Conservation (phyloP, 2,888 invertebrate genomes). For the Hyalella azteca region DNA sequence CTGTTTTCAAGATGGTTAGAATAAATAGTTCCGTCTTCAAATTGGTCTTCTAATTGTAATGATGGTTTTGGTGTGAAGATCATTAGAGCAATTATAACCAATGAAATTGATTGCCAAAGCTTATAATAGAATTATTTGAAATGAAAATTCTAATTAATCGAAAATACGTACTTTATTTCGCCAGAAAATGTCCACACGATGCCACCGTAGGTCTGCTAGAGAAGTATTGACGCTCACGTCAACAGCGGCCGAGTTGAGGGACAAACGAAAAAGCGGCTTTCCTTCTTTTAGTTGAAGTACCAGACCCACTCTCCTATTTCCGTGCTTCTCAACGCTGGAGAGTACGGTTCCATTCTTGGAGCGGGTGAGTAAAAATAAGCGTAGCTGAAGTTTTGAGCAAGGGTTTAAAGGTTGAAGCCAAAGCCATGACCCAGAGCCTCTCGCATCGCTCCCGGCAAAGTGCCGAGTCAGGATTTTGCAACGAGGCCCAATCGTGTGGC, state of each 20-base stretch:
- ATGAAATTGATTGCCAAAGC: too few species aligned
- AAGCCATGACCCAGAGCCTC: slow-evolving; percentile 70
- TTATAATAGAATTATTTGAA: too few species aligned
- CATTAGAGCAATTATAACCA: too few species aligned
- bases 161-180: slow-evolving; percentile 63
- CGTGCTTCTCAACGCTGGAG: slow-evolving; percentile 72
- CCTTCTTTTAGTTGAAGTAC: slow-evolving; percentile 81
- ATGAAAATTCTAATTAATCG: too few species aligned
- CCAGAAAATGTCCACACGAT: slow-evolving; percentile 81
- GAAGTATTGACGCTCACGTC: slow-evolving; percentile 60
- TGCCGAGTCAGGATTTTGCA: slow-evolving; percentile 67
- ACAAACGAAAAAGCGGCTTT: slow-evolving; percentile 80
- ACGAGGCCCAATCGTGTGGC: slow-evolving; percentile 80
- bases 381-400: slow-evolving; percentile 82
- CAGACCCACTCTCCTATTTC: slow-evolving; percentile 66
- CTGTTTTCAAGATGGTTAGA: too few species aligned
- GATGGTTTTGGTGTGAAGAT: too few species aligned
- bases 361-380: slow-evolving; percentile 80
- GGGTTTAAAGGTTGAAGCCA: slow-evolving; percentile 87
- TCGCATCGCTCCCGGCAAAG: not conserved
- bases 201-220: slow-evolving; percentile 83
- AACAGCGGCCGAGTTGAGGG: slow-evolving; percentile 78
- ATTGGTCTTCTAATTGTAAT: too few species aligned
- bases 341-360: slow-evolving; percentile 82
- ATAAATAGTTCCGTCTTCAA: too few species aligned